These are phyloP conservation scores for Macroglossus sobrinus DNA, from an alignment of 2,113 vertebrate species.

Conservation along the genomic window DNA sequence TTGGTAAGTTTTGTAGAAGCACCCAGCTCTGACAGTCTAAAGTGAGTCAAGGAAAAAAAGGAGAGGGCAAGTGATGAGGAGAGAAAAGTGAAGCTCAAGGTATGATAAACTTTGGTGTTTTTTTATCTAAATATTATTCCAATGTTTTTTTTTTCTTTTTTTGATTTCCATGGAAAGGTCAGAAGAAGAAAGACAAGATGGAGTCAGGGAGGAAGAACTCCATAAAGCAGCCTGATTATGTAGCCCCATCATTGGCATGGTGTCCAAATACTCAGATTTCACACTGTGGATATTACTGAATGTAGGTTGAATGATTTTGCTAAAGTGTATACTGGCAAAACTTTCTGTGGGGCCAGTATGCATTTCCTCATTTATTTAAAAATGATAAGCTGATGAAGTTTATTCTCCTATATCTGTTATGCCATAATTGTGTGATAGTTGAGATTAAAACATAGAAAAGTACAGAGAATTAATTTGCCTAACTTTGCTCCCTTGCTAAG, in stretches of 20 bases:
- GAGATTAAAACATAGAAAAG: neutral
- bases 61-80: neutral
- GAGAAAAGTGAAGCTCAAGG: neutral
- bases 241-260: neutral
- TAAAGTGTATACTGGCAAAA: neutral
- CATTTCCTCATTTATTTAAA: neutral
- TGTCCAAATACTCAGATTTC: neutral
- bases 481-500: neutral
- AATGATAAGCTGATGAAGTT: neutral
- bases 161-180: neutral
- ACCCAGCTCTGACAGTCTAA: no score
- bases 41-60: neutral
- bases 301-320: neutral
- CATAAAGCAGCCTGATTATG: neutral
- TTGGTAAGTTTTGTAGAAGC: neutral
- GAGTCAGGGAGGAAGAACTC: neutral
- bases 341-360: neutral
- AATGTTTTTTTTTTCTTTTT: neutral
- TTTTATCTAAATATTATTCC: neutral
- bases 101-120: neutral
- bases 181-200: neutral
- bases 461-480: neutral
- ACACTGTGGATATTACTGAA: neutral
- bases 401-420: neutral
- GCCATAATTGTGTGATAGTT: neutral